A percentile compares a stretch with the other conserved stretches of the same genome.
Conservation (phyloP, 1,140 invertebrate species). For the Drusus annulatus region DNA sequence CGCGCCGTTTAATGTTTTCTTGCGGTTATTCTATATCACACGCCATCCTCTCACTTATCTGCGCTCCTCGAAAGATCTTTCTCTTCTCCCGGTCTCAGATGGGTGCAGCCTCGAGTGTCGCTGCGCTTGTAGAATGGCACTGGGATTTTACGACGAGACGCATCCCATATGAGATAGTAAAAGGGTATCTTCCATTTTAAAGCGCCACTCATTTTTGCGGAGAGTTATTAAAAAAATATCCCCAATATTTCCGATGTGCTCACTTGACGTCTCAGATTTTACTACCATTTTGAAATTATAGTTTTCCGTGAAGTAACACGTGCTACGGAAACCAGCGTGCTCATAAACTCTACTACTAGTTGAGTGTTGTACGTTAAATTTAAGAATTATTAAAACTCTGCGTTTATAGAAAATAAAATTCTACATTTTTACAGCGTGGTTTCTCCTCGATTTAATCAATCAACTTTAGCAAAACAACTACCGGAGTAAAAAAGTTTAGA, state of each 20-base stretch:
- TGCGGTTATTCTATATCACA: conserved; percentile 24
- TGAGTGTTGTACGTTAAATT: too few relatives aligned
- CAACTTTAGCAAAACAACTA: too few relatives aligned
- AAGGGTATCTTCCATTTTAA: neutral
- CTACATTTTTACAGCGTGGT: too few relatives aligned
- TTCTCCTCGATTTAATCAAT: too few relatives aligned
- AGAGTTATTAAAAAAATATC: too few relatives aligned
- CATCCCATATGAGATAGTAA: conserved; percentile 23
- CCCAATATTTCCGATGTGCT: conserved; percentile 19
- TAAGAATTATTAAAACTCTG: too few relatives aligned
- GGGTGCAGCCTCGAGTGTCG: neutral
- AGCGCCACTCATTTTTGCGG: too few relatives aligned
- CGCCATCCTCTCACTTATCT: neutral
- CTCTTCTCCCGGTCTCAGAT: neutral
- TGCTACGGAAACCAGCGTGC: neutral
- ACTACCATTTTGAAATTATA: conserved; percentile 5
- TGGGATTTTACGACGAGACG: conserved; percentile 6
- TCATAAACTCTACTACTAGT: too few relatives aligned
- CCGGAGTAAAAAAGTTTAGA: too few relatives aligned
- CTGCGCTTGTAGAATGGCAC: neutral
- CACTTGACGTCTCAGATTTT: neutral
- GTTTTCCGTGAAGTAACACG: neutral
- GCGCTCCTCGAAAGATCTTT: neutral
- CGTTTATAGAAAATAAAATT: too few relatives aligned
- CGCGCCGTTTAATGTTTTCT: conserved; percentile 15